Evolutionary conservation across 2,113 vertebrate species (phyloP).

Genomic region (Rhabdornis inornatus): DNA sequence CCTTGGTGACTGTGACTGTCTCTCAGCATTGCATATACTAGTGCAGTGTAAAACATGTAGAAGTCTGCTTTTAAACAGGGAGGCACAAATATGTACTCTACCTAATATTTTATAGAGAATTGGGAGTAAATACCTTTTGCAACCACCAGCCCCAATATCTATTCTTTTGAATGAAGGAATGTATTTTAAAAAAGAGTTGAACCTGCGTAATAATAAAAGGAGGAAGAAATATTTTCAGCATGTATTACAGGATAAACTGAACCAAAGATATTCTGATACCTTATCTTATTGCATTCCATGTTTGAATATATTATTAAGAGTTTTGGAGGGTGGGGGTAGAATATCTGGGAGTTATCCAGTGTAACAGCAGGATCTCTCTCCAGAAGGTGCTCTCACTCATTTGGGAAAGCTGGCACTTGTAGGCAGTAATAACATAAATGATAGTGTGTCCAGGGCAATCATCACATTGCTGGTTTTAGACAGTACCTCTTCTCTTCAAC

Average conservation of each 20-base stretch:
- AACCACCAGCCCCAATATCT: neutral
- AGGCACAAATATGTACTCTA: neutral
- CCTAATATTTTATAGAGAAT: neutral
- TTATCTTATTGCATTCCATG: neutral
- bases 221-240: neutral
- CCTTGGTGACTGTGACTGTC: neutral
- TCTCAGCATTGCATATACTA: neutral
- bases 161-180: neutral
- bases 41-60: neutral
- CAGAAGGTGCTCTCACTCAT: neutral
- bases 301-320: neutral
- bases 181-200: neutral
- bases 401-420: neutral
- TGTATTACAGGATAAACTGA: neutral
- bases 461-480: neutral
- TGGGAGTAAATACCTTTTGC: neutral
- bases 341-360: neutral
- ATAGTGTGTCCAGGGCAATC: neutral
- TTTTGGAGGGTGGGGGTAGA: accelerated
- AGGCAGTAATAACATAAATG: neutral
- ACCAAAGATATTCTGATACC: neutral
- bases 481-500: neutral
- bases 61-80: neutral
- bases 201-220: neutral
- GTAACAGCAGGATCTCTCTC: neutral